These are phyloP conservation scores for Heliconius congener DNA, from an alignment of 1,140 invertebrate species.

Conservation along the genomic window DNA sequence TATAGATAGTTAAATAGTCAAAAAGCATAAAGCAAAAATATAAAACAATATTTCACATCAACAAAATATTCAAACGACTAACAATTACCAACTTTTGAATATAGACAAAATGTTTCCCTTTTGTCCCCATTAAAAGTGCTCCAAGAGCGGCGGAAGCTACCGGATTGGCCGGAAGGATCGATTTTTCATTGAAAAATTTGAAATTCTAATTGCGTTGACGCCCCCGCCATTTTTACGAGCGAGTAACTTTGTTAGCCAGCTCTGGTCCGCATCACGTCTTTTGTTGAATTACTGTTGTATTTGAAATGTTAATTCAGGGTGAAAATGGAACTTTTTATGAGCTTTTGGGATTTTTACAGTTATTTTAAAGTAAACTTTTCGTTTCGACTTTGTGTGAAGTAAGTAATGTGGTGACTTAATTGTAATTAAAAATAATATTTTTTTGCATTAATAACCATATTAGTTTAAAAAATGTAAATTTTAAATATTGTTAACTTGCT, in stretches of 20 bases:
- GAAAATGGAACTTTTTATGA: background rate
- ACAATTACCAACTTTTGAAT: background rate
- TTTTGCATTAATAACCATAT: too few relatives aligned
- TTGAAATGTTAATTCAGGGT: conserved; percentile 10
- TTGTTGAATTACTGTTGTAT: conserved; percentile 1
- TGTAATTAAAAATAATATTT: too few relatives aligned
- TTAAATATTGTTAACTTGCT: too few relatives aligned
- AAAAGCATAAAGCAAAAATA: background rate
- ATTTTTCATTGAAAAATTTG: conserved; percentile 65
- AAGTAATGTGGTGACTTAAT: too few relatives aligned
- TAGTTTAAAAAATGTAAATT: too few relatives aligned
- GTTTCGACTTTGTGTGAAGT: background rate
- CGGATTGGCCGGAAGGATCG: conserved; percentile 69
- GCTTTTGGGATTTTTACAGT: background rate
- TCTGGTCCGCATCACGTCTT: conserved; percentile 18
- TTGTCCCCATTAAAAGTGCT: conserved; percentile 53
- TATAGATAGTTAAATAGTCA: background rate
- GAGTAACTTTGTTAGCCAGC: conserved; percentile 37
- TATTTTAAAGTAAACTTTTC: background rate
- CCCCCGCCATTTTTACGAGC: conserved; percentile 43
- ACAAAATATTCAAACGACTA: background rate
- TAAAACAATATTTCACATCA: background rate
- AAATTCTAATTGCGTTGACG: conserved; percentile 58
- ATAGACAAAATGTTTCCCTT: conserved; percentile 18
- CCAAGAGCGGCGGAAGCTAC: conserved; percentile 52